Evolutionary conservation across 2,888 invertebrate species (phyloP), one percentile per base, ranked within the genome.

Genomic region (Anagyrus pseudococci): DNA sequence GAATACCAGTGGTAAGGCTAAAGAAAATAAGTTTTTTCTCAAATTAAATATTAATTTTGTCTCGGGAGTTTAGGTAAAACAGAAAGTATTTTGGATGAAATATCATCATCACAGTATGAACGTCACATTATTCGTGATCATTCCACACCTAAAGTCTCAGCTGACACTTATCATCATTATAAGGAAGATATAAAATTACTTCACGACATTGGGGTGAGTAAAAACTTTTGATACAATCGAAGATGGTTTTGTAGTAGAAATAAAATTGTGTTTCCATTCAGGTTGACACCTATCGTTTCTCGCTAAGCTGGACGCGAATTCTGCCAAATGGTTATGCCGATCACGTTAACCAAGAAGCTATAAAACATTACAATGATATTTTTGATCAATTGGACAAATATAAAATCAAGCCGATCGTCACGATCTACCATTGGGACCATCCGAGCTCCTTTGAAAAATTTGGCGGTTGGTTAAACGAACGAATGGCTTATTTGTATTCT

Each of bases 271-370:
- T 25, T 6, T 43, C 7, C 22, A 52, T 19, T 4, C 2, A 71
- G 68, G 66, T 71, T 10, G 63, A 71, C 26, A 67, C 62, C 73
- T 88, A 88, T 75, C 80, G 88, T 23, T 85, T 88, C 71, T 88
- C 88, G 0, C 77, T 88, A 19, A 85, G 89, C 59, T 91, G 91
- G 90, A 77, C 89, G 0, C 82, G 91, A 71, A 83, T 91, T 25
- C 75, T 91, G 41, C 89, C 90, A 0, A 83, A 80, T 58, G 90
- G 87, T 10, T 78, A 84, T 8, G 77, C 81, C 66, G 84, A 85
- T 77, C 79, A 72, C 60, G 79, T 89, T 29, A 84, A 82, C 69
- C 82, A 85, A 60, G 79, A 79, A 1, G 90, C 89, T 3, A 79
- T 91, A 26, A 75, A 81, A 46, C 89, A 89, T 78, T 91, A 90